Evolutionary conservation across 2,797 vertebrate species (phyloP).

Genomic region (Muscicapa striata): DNA sequence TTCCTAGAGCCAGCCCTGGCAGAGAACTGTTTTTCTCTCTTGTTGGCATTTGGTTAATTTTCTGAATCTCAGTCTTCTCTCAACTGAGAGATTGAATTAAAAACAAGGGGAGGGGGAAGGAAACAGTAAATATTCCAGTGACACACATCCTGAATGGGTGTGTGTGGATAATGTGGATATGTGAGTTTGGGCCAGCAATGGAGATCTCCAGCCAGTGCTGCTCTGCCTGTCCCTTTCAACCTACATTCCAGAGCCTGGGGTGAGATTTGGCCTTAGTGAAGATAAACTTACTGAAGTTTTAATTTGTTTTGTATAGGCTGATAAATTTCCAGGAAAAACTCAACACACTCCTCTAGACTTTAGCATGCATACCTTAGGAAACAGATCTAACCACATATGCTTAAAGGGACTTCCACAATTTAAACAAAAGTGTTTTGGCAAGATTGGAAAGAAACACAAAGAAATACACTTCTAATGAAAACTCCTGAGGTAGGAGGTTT

Average conservation of each 20-base stretch:
- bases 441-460: not conserved
- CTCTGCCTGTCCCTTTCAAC: not conserved
- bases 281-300: not conserved
- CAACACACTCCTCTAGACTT: not conserved
- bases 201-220: rapidly evolving
- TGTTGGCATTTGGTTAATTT: not conserved
- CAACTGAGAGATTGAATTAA: not conserved
- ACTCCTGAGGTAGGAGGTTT: not conserved
- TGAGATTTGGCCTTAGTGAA: not conserved
- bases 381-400: not conserved
- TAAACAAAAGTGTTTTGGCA: not conserved
- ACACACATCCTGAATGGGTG: not conserved
- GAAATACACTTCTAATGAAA: not conserved
- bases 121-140: not conserved
- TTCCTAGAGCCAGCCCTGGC: not conserved
- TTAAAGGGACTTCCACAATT: not conserved
- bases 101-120: not conserved
- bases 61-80: not conserved
- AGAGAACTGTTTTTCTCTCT: not conserved
- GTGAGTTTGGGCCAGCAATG: not conserved
- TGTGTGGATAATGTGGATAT: not conserved
- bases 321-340: not conserved
- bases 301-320: not conserved
- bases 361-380: not conserved
- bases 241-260: not conserved